These are phyloP conservation scores for Castor canadensis DNA, from an alignment of 2,113 vertebrate genomes.

Conservation along the genomic window DNA sequence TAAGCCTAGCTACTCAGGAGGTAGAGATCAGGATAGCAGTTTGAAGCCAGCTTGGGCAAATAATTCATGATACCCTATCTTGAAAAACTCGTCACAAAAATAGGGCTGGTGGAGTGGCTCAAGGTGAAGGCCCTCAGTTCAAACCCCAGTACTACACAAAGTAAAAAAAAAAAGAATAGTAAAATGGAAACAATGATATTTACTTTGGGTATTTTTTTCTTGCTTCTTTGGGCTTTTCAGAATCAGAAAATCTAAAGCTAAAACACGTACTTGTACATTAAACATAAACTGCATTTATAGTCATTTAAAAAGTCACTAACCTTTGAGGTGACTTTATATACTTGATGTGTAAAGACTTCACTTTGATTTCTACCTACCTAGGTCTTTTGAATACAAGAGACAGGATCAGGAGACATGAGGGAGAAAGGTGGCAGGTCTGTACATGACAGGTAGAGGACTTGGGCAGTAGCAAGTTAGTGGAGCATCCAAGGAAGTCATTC, in stretches of 20 bases:
- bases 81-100: too few relatives aligned
- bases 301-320: not conserved
- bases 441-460: accelerated
- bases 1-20: too few relatives aligned
- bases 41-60: too few relatives aligned
- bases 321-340: not conserved
- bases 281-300: not conserved
- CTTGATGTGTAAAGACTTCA: not conserved
- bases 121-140: too few relatives aligned
- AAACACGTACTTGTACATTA: not conserved
- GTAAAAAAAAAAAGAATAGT: too few relatives aligned
- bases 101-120: too few relatives aligned
- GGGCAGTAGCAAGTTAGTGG: not conserved
- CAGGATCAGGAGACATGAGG: not conserved
- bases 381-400: not conserved
- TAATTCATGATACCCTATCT: too few relatives aligned
- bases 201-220: not conserved
- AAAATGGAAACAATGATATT: not conserved
- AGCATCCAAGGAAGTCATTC: not conserved
- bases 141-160: too few relatives aligned
- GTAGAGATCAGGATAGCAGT: too few relatives aligned
- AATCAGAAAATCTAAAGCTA: not conserved
- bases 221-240: not conserved
- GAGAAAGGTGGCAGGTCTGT: not conserved
- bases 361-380: not conserved